Percentiles rank a stretch among this genome's conserved stretches.
These are phyloP conservation scores for Burhinus bistriatus DNA, from an alignment of 2,113 vertebrate genomes.

Conservation along the genomic window DNA sequence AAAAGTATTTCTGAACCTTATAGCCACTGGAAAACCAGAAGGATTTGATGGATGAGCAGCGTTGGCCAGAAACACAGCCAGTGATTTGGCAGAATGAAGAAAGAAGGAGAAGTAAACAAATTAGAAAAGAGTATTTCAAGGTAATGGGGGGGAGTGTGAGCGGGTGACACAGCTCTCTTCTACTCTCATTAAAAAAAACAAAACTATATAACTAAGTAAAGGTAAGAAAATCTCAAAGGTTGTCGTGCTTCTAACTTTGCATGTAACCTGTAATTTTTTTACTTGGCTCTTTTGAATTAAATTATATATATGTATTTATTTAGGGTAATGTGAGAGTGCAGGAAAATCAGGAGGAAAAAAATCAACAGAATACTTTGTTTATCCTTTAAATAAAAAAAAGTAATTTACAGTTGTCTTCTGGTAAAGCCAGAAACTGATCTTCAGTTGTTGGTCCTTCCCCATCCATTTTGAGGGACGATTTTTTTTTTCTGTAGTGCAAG, in stretches of 20 bases:
- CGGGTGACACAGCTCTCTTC: not conserved
- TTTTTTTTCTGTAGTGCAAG: not conserved
- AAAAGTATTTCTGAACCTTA: not conserved
- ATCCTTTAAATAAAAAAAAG: not conserved
- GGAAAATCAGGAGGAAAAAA: not conserved
- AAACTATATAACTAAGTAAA: not conserved
- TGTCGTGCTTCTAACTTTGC: not conserved
- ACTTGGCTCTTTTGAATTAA: not conserved
- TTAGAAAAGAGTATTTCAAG: slow-evolving; percentile 96
- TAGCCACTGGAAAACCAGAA: slow-evolving; percentile 81
- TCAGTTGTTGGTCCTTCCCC: not conserved
- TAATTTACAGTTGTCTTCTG: not conserved
- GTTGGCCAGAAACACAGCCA: slow-evolving; percentile 88
- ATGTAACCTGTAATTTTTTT: not conserved
- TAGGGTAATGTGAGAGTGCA: not conserved
- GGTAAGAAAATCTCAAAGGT: not conserved
- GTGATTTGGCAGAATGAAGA: slow-evolving; percentile 93
- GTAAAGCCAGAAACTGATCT: not conserved
- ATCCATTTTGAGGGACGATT: not conserved
- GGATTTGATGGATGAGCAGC: slow-evolving; percentile 81
- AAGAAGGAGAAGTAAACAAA: slow-evolving; percentile 90
- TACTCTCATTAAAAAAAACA: too few species aligned
- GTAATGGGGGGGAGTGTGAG: slow-evolving; percentile 49
- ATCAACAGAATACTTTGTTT: not conserved
- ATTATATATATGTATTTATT: not conserved